Evolutionary conservation across 2,113 vertebrate species (phyloP).

Genomic region (Halcyon senegalensis): DNA sequence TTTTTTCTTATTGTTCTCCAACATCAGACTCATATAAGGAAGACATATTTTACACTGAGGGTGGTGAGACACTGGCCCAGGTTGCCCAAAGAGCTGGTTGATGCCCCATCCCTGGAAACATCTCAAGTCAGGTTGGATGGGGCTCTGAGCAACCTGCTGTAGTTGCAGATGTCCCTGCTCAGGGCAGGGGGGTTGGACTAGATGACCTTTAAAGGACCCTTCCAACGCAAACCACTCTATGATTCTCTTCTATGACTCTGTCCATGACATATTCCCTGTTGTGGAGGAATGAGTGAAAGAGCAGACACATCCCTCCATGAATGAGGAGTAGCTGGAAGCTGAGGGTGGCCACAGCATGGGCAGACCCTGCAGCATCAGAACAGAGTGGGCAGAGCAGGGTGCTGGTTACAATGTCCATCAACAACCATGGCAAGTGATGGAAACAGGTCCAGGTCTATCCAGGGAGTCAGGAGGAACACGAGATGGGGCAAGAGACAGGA

Average conservation of each 20-base stretch:
- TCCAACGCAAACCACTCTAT: neutral
- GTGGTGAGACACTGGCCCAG: too few species aligned
- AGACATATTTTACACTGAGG: too few species aligned
- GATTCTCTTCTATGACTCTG: neutral
- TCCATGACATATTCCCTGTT: neutral
- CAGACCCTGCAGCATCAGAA: neutral
- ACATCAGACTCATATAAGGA: neutral
- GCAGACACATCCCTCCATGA: neutral
- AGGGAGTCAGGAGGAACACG: neutral
- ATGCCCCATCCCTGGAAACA: too few species aligned
- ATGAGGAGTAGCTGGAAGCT: neutral
- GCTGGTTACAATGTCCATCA: accelerated
- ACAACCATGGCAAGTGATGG: neutral
- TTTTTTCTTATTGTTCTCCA: neutral
- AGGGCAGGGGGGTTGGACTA: too few species aligned
- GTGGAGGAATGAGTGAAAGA: neutral
- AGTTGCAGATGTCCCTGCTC: too few species aligned
- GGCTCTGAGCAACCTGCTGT: too few species aligned
- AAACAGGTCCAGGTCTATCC: neutral
- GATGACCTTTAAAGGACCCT: too few species aligned
- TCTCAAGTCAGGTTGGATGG: too few species aligned
- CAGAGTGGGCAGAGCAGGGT: neutral
- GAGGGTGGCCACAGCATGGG: neutral
- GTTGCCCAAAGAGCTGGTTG: too few species aligned
- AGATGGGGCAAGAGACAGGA: neutral